phyloP scores from a whole-genome alignment of 2,113 vertebrate species.

The Rallus limicola region DNA sequence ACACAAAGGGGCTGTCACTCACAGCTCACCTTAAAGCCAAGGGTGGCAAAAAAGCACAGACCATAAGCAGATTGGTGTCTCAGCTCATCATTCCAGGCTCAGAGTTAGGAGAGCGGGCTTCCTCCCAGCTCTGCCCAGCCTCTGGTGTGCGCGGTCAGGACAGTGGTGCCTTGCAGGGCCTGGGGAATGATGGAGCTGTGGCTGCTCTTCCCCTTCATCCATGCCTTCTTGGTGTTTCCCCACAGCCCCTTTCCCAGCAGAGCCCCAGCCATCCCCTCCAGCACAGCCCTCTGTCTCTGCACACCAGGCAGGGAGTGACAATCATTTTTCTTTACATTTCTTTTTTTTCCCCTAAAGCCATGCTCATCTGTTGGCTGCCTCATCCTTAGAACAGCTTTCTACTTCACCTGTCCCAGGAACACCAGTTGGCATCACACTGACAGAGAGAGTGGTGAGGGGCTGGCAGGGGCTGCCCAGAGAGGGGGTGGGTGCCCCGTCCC shows the following conservation, averaged over 20 bases:
- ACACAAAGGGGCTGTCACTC: background rate
- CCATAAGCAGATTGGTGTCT: too few species aligned
- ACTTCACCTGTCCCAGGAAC: background rate
- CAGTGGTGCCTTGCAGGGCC: too few species aligned
- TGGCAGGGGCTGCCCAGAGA: too few species aligned
- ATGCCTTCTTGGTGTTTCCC: background rate
- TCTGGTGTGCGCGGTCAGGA: background rate
- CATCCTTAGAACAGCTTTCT: background rate
- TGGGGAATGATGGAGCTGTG: too few species aligned
- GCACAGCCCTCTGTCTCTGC: background rate
- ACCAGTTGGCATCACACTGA: background rate
- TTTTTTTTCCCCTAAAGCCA: background rate
- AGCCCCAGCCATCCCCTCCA: background rate
- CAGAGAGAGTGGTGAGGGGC: too few species aligned
- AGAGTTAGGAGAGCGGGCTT: fast-evolving
- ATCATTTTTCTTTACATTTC: background rate
- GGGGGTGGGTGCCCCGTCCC: too few species aligned
- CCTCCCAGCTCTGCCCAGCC: background rate
- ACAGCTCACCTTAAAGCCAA: background rate
- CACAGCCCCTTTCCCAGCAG: background rate
- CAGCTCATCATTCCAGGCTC: background rate
- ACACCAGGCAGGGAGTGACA: background rate
- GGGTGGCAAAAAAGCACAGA: too few species aligned
- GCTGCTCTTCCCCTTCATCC: background rate
- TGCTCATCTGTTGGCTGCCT: background rate